Evolutionary conservation across 2,113 vertebrate species (phyloP).

Genomic region (Callionymus lyra): DNA sequence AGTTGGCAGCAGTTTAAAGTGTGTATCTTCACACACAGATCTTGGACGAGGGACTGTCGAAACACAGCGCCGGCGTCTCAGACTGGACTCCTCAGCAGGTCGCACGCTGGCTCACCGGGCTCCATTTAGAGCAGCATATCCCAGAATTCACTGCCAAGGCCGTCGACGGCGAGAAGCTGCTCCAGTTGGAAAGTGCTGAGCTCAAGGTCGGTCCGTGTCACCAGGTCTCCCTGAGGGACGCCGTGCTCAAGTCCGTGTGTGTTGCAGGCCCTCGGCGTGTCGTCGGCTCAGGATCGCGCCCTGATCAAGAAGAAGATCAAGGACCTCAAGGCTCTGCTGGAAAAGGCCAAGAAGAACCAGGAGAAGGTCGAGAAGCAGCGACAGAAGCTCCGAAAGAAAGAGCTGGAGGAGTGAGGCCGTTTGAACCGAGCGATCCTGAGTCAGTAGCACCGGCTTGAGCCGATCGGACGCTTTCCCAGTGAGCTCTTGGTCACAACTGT

Average conservation of each 20-base stretch:
- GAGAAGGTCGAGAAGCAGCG: slow-evolving; percentile 87
- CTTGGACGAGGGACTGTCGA: slow-evolving; percentile 78
- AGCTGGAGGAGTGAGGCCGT: slow-evolving; percentile 66
- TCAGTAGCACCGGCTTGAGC: slow-evolving; percentile 35
- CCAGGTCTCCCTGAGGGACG: not conserved
- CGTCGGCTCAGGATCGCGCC: slow-evolving; percentile 80
- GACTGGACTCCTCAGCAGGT: slow-evolving; percentile 92
- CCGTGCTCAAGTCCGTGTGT: not conserved
- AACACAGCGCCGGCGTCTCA: slow-evolving; percentile 72
- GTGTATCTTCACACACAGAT: slow-evolving; percentile 63
- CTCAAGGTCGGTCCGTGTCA: slow-evolving; percentile 76
- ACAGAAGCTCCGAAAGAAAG: slow-evolving; percentile 76
- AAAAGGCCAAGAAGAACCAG: slow-evolving; percentile 79
- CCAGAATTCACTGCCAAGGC: slow-evolving; percentile 87
- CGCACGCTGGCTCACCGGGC: slow-evolving; percentile 81
- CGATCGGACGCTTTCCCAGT: slow-evolving; percentile 14
- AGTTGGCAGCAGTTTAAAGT: not conserved
- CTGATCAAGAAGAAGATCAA: slow-evolving; percentile 90
- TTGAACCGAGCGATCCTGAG: slow-evolving; percentile 21
- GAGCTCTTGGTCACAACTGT: slow-evolving; percentile 14
- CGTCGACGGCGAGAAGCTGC: slow-evolving; percentile 82
- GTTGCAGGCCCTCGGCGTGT: slow-evolving; percentile 78
- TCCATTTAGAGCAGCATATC: slow-evolving; percentile 84
- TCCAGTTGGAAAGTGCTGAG: slow-evolving; percentile 79
- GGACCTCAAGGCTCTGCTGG: slow-evolving; percentile 82